phyloP scores from a whole-genome alignment of 2,113 vertebrate species.

The Gnathonemus echidnorhynchus region DNA sequence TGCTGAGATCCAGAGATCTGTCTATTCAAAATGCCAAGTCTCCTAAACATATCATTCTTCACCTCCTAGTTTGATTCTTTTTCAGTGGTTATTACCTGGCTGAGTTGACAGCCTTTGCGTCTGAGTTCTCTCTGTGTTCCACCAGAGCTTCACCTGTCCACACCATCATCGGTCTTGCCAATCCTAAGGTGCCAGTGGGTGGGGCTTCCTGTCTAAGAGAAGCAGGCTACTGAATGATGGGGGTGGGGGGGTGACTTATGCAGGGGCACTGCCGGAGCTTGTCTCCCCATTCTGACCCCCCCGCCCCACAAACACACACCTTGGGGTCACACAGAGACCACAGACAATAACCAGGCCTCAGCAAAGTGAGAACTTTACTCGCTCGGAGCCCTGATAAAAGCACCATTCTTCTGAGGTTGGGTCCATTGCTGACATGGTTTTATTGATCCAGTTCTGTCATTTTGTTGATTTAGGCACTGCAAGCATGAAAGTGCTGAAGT shows the following conservation, averaged over 20 bases:
- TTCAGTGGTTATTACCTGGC: background rate
- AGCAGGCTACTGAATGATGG: background rate
- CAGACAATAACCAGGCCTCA: conserved; percentile 1
- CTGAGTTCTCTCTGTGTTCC: background rate
- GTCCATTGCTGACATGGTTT: background rate
- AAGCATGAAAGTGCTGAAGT: conserved; percentile 4
- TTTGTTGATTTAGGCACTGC: conserved; percentile 3
- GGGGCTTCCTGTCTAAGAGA: background rate
- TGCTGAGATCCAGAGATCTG: background rate
- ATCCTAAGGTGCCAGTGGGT: conserved; percentile 20
- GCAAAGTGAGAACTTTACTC: background rate
- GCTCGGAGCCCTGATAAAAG: background rate
- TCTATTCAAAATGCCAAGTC: background rate
- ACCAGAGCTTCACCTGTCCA: background rate
- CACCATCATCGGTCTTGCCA: background rate
- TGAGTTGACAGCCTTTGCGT: background rate
- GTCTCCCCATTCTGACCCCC: background rate
- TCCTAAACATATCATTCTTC: background rate
- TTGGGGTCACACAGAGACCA: background rate
- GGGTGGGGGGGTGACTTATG: background rate
- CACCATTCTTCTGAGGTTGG: background rate
- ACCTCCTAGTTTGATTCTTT: background rate
- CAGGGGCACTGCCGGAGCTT: background rate
- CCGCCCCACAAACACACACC: background rate
- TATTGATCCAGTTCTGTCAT: background rate